Evolutionary conservation across 1,140 invertebrate genomes (phyloP), one percentile per base, ranked within the genome.

Genomic region (Globodera ellingtonae): DNA sequence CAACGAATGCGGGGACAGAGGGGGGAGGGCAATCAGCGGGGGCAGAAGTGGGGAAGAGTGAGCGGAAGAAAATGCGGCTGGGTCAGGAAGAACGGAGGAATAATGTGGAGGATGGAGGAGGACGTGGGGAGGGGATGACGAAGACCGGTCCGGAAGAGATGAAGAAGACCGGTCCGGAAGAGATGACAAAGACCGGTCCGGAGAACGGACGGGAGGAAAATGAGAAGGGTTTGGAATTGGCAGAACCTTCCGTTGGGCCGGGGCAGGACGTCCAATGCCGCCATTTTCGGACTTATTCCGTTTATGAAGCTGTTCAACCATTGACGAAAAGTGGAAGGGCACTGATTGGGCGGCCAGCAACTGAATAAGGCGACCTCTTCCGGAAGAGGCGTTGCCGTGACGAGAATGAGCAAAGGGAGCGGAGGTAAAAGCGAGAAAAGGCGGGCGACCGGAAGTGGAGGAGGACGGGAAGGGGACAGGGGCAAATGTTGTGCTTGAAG

Each of bases 271-370:
- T 15, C 5, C 10, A 59, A 59, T 1, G 56, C 10, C 56, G 7
- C 50, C 56, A 59, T 18, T 59, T 59, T 59, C 56, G 56, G 56
- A 59, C 10, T 59, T 18, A 18, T 5, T 10, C 10, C 56, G 56
- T 59, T 59, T 59, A 15, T 18, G 56, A 15, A 59, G 56, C 56
- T 59, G 56, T 59, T 59, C 56, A 18, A 59, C 10, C 56, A 59
- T 18, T 10, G 56, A 59, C 10, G 77, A 78, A 62, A 70, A 47
- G 24, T 35, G 67, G 24, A 70, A 70, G 10, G 67, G 67, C 24
- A 70, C 24, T 70, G 67, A 70, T 13, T 70, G 67, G 15, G 67
- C 56, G 15, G 56, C 67, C 13, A 70, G 46, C 8, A 70, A 21
- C 46, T 70, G 67, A 70, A 70, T 70, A 3, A 70, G n/a, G n/a